Base-by-base conservation (phyloP, 2,888 invertebrate species). In the Ophonus ardosiacus region DNA sequence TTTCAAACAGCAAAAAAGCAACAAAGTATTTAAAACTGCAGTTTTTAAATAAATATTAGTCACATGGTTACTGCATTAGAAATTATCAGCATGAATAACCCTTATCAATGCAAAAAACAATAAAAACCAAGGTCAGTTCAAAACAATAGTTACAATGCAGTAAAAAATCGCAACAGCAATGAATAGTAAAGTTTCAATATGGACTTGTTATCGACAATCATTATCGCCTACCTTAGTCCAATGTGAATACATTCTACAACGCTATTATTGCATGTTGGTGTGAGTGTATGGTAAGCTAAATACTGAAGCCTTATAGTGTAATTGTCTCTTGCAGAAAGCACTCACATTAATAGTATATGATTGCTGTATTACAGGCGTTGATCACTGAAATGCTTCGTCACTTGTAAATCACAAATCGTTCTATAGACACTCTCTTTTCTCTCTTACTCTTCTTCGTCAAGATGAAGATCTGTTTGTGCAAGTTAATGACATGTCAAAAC, bases 301-400 rank as follows among this genome's bases (percentile, higher is more conserved):
- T 78, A 71, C 24, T 51, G 84, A 84, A 84, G 84, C 84, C 84
- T 61, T 84, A 84, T 38, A 43, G 78, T 65, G 38, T 84, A 84
- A 84, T 84, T 84, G 84, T 84, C 84, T 31, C 65, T 84, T 78
- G 84, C 84, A 17, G 78, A 78, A 84, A 78, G 84, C 84, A 84
- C 78, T 84, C 84, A 78, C 84, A 84, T 78, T 84, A 84, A 84
- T 84, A 84, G 65, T 74, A 84, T 84, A 76, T 84, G 84, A 84
- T 84, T 84, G 84, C 65, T 63, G 84, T 63, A 78, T 84, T 84
- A 84, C 68, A 78, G 56, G 63, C 76, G 78, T 84, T 84, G 61
- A 84, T 84, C 78, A 78, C 84, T 63, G 84, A 65, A 84, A 61
- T 43, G 65, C 78, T 78, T 78, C 78, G 76, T 84, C 84, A 84